These are phyloP conservation scores for Numenius phaeopus DNA, from an alignment of 2,797 vertebrate species.

Conservation along the genomic window DNA sequence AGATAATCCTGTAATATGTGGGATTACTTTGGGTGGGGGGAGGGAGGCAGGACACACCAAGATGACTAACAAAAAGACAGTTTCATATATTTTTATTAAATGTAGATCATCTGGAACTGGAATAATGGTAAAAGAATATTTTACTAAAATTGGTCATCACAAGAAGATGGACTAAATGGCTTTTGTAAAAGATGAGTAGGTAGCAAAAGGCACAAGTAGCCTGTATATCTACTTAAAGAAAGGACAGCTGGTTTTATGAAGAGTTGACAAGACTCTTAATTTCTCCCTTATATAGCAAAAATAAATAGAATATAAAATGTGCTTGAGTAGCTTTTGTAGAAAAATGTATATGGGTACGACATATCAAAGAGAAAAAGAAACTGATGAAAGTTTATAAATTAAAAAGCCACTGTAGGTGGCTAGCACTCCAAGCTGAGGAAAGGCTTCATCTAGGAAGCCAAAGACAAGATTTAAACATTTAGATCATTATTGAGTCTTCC, in stretches of 20 bases:
- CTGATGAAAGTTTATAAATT: neutral
- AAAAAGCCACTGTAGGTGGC: neutral
- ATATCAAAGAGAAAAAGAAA: neutral
- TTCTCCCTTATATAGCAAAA: neutral
- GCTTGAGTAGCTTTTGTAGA: neutral
- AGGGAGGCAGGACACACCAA: too few species aligned
- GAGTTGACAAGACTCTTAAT: neutral
- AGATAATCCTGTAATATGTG: neutral
- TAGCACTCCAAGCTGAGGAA: neutral
- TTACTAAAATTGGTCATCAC: neutral
- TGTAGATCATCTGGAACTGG: neutral
- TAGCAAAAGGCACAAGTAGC: neutral
- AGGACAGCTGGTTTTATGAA: neutral
- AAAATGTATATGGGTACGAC: neutral
- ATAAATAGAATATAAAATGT: neutral
- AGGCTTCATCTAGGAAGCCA: neutral
- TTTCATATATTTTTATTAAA: neutral
- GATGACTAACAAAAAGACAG: neutral
- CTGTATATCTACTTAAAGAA: neutral
- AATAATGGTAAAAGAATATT: neutral
- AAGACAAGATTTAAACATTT: neutral
- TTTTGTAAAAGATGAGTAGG: neutral
- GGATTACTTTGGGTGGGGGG: too few species aligned
- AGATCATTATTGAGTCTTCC: neutral
- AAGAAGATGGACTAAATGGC: neutral